A percentile compares a stretch with the other conserved stretches of the same genome.
Conservation (phyloP, 2,797 vertebrate species). For the Xenops minutus region DNA sequence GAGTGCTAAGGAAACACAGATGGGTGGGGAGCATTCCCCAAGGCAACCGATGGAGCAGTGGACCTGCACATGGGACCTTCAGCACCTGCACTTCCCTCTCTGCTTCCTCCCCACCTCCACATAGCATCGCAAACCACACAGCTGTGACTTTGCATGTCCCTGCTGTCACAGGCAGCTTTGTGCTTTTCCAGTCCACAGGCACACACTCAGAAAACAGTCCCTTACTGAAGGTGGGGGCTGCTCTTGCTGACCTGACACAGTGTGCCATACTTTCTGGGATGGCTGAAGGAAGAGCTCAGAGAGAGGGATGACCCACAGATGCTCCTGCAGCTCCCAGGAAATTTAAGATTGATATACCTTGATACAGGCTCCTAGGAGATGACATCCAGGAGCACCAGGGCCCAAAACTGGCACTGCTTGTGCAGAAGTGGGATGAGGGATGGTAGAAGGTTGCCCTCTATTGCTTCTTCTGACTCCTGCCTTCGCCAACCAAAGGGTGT, state of each 20-base stretch:
- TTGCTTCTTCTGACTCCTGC: not conserved
- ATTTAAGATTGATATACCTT: not conserved
- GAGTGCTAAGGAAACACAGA: not conserved
- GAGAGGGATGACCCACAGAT: not conserved
- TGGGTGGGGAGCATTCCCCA: not conserved
- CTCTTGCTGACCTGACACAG: not conserved
- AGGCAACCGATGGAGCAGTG: not conserved
- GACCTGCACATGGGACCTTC: not conserved
- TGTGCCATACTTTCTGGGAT: not conserved
- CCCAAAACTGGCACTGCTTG: not conserved
- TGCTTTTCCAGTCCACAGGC: not conserved
- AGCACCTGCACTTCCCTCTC: not conserved
- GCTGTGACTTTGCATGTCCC: not conserved
- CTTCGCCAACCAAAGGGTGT: not conserved
- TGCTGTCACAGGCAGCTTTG: not conserved
- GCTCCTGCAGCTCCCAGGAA: not conserved
- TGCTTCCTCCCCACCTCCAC: not conserved
- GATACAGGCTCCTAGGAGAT: not conserved
- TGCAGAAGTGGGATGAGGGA: not conserved
- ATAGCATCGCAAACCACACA: not conserved
- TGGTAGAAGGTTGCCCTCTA: not conserved
- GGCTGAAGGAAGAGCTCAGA: not conserved
- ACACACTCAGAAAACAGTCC: not conserved
- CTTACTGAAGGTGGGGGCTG: not conserved
- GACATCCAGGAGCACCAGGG: not conserved